A percentile compares a stretch with the other conserved stretches of the same genome.
Conservation (phyloP, 2,888 invertebrate species). For the Protonemura montana region DNA sequence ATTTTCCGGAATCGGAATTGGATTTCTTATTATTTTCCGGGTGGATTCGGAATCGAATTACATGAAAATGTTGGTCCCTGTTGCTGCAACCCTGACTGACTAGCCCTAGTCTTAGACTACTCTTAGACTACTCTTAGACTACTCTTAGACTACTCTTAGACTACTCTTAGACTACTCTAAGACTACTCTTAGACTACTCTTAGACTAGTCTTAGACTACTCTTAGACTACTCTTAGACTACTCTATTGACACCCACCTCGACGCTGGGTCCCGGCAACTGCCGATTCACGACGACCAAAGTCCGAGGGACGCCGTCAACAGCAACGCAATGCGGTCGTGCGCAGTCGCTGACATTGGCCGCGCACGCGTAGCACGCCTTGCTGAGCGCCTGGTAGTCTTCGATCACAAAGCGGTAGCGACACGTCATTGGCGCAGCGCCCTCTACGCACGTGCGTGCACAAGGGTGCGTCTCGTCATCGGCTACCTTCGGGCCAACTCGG, state of each 20-base stretch:
- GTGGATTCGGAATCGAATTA: too few relatives aligned
- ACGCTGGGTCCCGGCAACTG: constrained; percentile 87
- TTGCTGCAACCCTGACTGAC: too few relatives aligned
- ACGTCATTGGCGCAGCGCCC: constrained; percentile 69
- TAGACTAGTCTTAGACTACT: background rate
- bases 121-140: too few relatives aligned
- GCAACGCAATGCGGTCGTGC: constrained; percentile 80
- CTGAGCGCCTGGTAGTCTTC: constrained; percentile 88
- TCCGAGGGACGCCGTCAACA: constrained; percentile 80
- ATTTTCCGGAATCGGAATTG: too few relatives aligned
- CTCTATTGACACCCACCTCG: constrained; percentile 70
- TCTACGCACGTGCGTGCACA: constrained; percentile 73
- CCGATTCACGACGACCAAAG: constrained; percentile 82
- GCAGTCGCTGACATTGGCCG: constrained; percentile 78
- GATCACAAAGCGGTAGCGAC: constrained; percentile 75
- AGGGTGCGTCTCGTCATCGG: constrained; percentile 58
- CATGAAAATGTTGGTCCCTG: too few relatives aligned
- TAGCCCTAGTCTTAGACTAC: too few relatives aligned
- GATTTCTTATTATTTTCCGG: too few relatives aligned
- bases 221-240: too few relatives aligned
- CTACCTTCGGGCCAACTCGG: background rate
- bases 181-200: too few relatives aligned
- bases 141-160: too few relatives aligned
- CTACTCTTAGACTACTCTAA: too few relatives aligned
- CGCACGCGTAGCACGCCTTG: constrained; percentile 88